Evolutionary conservation across 2,797 vertebrate species (phyloP), one percentile per base, ranked within the genome.

Genomic region (Peromyscus melanophrys): DNA sequence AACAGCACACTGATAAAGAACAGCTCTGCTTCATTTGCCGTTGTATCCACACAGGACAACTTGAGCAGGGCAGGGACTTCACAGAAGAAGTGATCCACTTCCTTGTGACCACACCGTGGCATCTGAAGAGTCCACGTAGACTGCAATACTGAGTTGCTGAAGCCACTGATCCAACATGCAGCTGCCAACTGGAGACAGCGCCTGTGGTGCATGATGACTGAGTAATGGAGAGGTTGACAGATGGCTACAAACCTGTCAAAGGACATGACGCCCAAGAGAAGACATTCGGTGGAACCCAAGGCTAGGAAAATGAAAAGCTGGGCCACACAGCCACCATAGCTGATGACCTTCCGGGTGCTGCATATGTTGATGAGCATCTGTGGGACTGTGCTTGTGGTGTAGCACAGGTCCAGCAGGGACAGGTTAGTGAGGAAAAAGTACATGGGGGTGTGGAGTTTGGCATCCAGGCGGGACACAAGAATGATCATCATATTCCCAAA

Each of bases 371-470:
- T 71, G 43, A 97, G 46, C 95, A 96, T 96, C 9, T 97, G 93
- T 0, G 95, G 96, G 6, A 96, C 96, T 4, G 11, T 92, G 4
- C 93, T 97, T 4, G 96, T 96, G 40, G 95, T 92, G 9, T 98
- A 97, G 78, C 77, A 97, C n/a, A 96, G 98, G 27, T 98, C 97
- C 67, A 98, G 61, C 80, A 96, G 29, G 19, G 97, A 98, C 8
- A 98, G 96, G 25, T 97, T 98, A 69, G 78, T 95, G n/a, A 97
- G 90, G 29, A 98, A 97, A 52, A 98, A 97, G 80, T 97, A 98
- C 97, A 97, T 97, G 43, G 97, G 98, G 16, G 95, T 97, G 17
- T 97, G 97, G 40, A 98, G 92, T 27, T 96, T 97, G 91, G 75
- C 9, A 31, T 98, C 96, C 76, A 95, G 75, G n/a, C 55, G 85